Conservation (phyloP, 2,797 vertebrate species). For the Erithacus rubecula region DNA sequence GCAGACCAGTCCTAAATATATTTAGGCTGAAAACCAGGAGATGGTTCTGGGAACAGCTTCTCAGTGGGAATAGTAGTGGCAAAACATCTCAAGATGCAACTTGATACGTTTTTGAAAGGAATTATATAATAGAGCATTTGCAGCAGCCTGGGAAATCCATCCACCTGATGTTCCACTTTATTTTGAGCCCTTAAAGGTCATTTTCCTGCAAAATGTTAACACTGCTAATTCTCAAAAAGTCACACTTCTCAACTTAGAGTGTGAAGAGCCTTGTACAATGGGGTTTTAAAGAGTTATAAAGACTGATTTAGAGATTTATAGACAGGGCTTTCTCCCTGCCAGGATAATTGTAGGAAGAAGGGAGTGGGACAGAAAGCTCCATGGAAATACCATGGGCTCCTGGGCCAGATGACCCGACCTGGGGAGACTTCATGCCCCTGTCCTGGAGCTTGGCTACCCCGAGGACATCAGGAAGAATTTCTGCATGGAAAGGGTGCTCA, state of each 20-base stretch:
- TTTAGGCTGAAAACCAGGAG: background rate
- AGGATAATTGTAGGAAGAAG: background rate
- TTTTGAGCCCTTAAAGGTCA: background rate
- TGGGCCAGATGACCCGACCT: accelerated
- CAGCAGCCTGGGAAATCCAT: background rate
- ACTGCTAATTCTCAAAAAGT: background rate
- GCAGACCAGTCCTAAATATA: background rate
- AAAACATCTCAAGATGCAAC: background rate
- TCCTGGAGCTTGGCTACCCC: too few relatives aligned
- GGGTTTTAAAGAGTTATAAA: background rate
- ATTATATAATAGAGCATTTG: background rate
- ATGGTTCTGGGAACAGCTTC: background rate
- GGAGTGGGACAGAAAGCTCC: background rate
- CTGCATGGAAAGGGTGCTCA: accelerated
- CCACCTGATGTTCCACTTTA: background rate
- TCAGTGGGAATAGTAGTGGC: background rate
- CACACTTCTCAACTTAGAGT: accelerated
- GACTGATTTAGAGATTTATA: background rate
- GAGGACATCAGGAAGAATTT: background rate
- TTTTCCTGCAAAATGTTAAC: background rate
- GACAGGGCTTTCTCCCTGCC: accelerated
- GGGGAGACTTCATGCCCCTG: accelerated
- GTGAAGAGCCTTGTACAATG: accelerated
- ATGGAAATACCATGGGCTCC: accelerated
- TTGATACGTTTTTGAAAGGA: background rate